Percentiles rank a stretch among this genome's conserved stretches.
These are phyloP conservation scores for Drosophila monieri DNA, from an alignment of 2,888 invertebrate species.

Conservation along the genomic window DNA sequence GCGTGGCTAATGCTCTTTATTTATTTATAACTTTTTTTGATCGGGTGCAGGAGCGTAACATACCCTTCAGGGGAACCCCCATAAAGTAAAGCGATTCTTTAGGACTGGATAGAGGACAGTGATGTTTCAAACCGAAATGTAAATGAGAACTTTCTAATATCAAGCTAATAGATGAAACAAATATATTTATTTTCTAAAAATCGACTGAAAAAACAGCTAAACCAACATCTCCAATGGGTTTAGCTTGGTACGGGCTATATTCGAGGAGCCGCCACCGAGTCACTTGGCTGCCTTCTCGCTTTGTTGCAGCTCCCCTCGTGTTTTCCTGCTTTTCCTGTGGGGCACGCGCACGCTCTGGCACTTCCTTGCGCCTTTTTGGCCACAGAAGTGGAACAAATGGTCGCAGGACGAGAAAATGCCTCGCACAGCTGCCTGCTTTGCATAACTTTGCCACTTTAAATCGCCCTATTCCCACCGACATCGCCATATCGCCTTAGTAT, in stretches of 20 bases:
- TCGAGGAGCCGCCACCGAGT: conserved; percentile 32
- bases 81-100: conserved; percentile 66
- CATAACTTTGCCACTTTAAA: conserved; percentile 58
- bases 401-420: conserved; percentile 65
- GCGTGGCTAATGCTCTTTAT: conserved; percentile 60
- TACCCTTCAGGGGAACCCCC: conserved; percentile 15
- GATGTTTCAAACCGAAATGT: not conserved
- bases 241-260: conserved; percentile 22
- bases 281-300: conserved; percentile 43
- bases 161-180: no score
- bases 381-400: conserved; percentile 78
- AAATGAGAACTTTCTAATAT: no score
- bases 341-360: conserved; percentile 78
- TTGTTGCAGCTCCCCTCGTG: conserved; percentile 23
- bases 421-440: conserved; percentile 61
- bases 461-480: conserved; percentile 36
- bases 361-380: conserved; percentile 76
- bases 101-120: conserved; percentile 5
- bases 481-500: conserved; percentile 5
- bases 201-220: conserved; percentile 9
- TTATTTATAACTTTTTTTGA: conserved; percentile 53
- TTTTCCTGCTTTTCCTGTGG: conserved; percentile 35
- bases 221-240: not conserved
- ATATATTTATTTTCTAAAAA: not conserved
- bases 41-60: conserved; percentile 67